Conservation (phyloP, 2,888 invertebrate genomes). For the Orchesella flavescens region DNA sequence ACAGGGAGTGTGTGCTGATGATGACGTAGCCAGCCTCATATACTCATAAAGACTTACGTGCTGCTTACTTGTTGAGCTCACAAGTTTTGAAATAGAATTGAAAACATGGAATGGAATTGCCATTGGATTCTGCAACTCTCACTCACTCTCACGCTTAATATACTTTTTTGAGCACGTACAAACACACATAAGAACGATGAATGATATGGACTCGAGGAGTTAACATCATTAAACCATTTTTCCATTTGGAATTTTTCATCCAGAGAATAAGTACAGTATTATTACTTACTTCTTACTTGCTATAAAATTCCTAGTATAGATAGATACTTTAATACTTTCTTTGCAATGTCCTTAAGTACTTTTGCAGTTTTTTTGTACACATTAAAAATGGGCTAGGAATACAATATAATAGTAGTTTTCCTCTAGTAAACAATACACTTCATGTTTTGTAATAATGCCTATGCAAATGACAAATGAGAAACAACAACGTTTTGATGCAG, state of each 20-base stretch:
- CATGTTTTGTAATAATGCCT: neutral
- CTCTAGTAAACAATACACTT: neutral
- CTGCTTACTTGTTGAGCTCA: conserved; percentile 6
- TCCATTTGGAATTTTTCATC: neutral
- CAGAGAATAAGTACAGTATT: neutral
- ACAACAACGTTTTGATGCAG: conserved; percentile 23
- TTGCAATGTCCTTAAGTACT: conserved; percentile 1
- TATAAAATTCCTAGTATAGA: no score
- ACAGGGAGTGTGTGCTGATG: neutral
- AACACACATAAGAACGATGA: no score
- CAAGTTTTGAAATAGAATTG: neutral
- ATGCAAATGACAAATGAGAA: conserved; percentile 12
- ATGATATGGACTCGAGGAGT: neutral
- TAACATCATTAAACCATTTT: neutral
- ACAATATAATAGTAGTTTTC: neutral
- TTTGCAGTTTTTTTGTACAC: neutral
- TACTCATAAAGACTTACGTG: conserved; percentile 13
- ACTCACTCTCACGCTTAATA: conserved; percentile 39
- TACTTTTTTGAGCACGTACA: conserved; percentile 3
- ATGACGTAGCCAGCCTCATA: no score
- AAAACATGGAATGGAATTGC: neutral
- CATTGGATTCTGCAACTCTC: conserved; percentile 22
- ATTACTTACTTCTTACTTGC: no score
- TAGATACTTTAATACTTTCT: conserved; percentile 5
- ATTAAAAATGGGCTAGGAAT: neutral